Conservation (phyloP, 2,888 invertebrate species). For the Glomeris marginata region DNA sequence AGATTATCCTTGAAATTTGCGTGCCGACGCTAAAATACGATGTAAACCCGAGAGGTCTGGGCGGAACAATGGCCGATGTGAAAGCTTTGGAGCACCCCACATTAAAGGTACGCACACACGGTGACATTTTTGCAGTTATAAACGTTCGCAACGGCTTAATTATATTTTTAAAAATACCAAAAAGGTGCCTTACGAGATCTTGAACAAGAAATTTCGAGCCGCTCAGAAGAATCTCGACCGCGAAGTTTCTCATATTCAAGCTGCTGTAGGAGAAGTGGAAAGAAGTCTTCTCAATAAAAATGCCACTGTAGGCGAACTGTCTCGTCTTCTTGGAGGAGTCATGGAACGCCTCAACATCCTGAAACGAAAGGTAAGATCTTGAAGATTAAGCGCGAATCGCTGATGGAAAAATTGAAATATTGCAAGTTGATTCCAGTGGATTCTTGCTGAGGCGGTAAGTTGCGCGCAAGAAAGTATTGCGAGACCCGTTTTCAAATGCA, state of each 20-base stretch:
- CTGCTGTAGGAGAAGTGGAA: conserved; percentile 63
- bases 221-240: conserved; percentile 89
- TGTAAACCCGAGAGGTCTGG: too few species aligned
- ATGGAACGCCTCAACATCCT: conserved; percentile 74
- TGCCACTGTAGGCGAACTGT: conserved; percentile 51
- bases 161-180: background rate
- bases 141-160: background rate
- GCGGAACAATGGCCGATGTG: conserved; percentile 61
- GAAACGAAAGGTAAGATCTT: conserved; percentile 56
- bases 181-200: conserved; percentile 90
- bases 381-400: conserved; percentile 1
- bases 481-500: too few species aligned
- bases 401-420: too few species aligned
- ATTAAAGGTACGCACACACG: conserved; percentile 57
- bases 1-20: too few species aligned
- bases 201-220: conserved; percentile 91
- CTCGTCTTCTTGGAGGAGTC: conserved; percentile 67
- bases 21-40: too few species aligned
- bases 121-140: background rate
- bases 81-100: conserved; percentile 92
- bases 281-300: conserved; percentile 45
- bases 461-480: too few species aligned
- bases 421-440: too few species aligned
- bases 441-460: too few species aligned
- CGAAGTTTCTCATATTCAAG: conserved; percentile 76